Evolutionary conservation across 2,888 invertebrate genomes (phyloP), one percentile per base, ranked within the genome.

Genomic region (Sesia bembeciformis): DNA sequence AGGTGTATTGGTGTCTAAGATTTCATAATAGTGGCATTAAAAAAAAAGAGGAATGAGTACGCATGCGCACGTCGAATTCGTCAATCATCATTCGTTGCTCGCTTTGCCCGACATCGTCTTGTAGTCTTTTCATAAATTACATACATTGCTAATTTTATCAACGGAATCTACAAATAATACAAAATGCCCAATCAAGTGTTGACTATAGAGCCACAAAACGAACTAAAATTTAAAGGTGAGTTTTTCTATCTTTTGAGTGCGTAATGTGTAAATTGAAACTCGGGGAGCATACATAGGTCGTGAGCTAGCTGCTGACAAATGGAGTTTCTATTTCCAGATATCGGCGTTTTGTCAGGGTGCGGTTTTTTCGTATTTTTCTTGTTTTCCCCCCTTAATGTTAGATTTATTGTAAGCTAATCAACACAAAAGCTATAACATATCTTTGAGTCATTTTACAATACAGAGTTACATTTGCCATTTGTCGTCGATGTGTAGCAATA

Each of bases 161-260:
- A 76, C 78, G 76, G 70, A 71, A 74, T 76, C 72, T 74, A 90
- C 78, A 84, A 76, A 65, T 65, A 71, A 67, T 72, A 72, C 74
- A 87, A 81, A 76, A 89, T 89, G 88, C 93, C 92, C 72, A 94
- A 95, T 82, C 95, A 95, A 84, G 92, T 96, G 81, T 91, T 97
- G 87, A 91, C 92, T 81, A 95, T 97, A 92, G 95, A 96, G 77
- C 97, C 97, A 70, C 93, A 94, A 89, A 92, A 93, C 88, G 97
- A 97, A 90, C 93, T 97, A 74, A 95, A 94, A 91, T 97, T 97
- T 90, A 93, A 93, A 92, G 97, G 97, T 97, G 91, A 93, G 94
- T 87, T 61, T 63, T 67, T 3, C 58, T 60, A 66, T 66, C 62
- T 67, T 70, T 65, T 70, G 56, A n/a, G 53, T 64, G 60, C 57